Evolutionary conservation across 2,113 vertebrate genomes (phyloP).

Genomic region (Girardinichthys multiradiatus): DNA sequence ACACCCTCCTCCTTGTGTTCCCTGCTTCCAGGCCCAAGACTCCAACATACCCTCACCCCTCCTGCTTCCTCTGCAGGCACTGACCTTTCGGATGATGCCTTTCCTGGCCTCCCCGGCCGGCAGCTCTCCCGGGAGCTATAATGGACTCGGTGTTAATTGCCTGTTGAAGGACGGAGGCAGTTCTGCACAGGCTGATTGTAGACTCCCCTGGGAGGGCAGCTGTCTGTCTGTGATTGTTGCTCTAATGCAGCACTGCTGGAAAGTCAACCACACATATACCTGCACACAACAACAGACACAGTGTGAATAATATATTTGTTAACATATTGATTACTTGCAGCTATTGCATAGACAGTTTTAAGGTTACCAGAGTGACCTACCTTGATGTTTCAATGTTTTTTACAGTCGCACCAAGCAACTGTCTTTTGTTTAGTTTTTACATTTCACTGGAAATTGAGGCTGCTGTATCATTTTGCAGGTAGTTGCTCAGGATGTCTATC

Average conservation of each 20-base stretch:
- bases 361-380: conserved; percentile 1
- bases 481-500: conserved; percentile 48
- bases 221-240: conserved; percentile 81
- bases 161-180: conserved; percentile 89
- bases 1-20: conserved; percentile 65
- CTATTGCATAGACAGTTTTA: conserved; percentile 15
- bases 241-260: conserved; percentile 73
- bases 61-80: conserved; percentile 80
- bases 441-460: conserved; percentile 25
- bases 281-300: conserved; percentile 32
- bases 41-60: conserved; percentile 56
- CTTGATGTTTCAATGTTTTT: background rate
- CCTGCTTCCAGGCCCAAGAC: conserved; percentile 57
- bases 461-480: conserved; percentile 36
- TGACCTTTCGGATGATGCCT: conserved; percentile 86
- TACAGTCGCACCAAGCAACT: background rate
- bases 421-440: background rate
- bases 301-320: background rate
- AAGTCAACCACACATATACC: conserved; percentile 47
- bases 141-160: conserved; percentile 87
- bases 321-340: background rate
- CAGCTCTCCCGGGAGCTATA: conserved; percentile 81
- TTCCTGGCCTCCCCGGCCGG: conserved; percentile 72
- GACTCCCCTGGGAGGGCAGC: conserved; percentile 82
- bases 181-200: conserved; percentile 83